phyloP scores from a whole-genome alignment of 2,113 vertebrate species.

The Oplegnathus fasciatus region DNA sequence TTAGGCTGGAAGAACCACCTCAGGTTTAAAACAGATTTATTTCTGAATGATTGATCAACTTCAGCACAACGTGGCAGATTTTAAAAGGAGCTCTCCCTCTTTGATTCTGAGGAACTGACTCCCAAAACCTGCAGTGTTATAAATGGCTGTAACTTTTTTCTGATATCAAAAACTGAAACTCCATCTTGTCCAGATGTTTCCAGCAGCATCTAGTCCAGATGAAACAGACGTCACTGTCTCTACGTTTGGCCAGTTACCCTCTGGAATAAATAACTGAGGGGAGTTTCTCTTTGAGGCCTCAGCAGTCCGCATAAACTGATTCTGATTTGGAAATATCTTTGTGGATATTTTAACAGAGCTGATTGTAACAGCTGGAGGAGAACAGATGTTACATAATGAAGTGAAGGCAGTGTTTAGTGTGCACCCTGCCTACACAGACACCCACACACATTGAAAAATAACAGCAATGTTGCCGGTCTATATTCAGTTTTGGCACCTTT shows the following conservation, averaged over 20 bases:
- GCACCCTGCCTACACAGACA: background rate
- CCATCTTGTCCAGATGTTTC: background rate
- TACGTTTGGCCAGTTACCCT: background rate
- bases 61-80: background rate
- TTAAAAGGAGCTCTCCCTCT: background rate
- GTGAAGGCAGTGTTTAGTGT: background rate
- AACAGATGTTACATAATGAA: slow-evolving; percentile 33
- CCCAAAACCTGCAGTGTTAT: background rate
- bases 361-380: slow-evolving; percentile 34
- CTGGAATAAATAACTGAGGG: slow-evolving; percentile 15
- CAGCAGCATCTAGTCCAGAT: background rate
- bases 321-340: background rate
- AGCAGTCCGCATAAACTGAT: background rate
- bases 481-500: background rate
- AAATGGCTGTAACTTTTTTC: background rate
- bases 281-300: background rate
- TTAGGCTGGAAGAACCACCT: background rate
- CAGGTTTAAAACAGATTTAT: background rate
- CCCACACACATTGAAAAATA: background rate
- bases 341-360: background rate
- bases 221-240: background rate
- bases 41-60: background rate
- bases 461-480: background rate
- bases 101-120: background rate
- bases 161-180: background rate